Conservation (phyloP, 2,113 vertebrate genomes). For the Amblyornis subalaris region DNA sequence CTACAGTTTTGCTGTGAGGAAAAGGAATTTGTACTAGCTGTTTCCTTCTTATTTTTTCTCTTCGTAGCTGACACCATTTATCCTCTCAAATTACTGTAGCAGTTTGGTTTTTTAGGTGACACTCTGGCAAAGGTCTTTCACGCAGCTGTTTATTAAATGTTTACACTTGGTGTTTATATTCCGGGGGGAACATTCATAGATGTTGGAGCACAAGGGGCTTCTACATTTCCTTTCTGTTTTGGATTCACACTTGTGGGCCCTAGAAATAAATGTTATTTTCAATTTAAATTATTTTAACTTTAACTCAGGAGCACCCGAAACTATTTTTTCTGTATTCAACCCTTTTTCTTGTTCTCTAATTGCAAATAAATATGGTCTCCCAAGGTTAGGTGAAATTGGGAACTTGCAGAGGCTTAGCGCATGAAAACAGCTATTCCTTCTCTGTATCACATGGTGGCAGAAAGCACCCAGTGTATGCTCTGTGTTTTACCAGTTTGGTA, state of each 20-base stretch:
- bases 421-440: not conserved
- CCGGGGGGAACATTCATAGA: not conserved
- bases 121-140: not conserved
- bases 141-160: not conserved
- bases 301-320: not conserved
- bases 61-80: not conserved
- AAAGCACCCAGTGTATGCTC: not conserved
- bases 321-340: not conserved
- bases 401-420: not conserved
- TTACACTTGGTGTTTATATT: not conserved
- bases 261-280: not conserved
- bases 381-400: not conserved
- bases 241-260: not conserved
- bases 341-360: not conserved
- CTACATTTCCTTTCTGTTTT: not conserved
- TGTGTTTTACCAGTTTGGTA: not conserved
- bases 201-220: not conserved
- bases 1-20: rapidly evolving
- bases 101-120: not conserved
- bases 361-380: not conserved
- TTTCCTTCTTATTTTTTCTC: not conserved
- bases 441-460: slow-evolving; percentile 56
- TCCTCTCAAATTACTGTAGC: not conserved
- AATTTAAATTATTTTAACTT: not conserved
- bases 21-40: not conserved